Evolutionary conservation across 1,140 invertebrate genomes (phyloP), one percentile per base, ranked within the genome.

Genomic region (Adelges cooleyi): DNA sequence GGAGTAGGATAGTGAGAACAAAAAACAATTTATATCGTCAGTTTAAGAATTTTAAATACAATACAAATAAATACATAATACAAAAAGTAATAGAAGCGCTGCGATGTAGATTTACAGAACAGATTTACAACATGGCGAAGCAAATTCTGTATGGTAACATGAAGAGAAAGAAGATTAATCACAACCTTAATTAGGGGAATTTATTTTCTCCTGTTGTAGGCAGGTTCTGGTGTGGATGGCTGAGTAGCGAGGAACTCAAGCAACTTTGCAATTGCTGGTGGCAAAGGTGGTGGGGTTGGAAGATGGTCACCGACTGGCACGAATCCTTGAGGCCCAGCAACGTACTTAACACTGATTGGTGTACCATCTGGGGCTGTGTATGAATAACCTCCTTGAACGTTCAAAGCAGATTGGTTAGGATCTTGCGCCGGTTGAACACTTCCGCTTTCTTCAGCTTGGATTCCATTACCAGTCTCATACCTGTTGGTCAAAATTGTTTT

Each of bases 281-380:
- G 85, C 25, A 86, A 80, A 8, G 83, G 83, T 0, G 83, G 85
- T 44, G 84, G 84, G 23, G 83, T 84, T 27, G 83, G 82, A 29
- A 84, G 72, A 73, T 84, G 81, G 65, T 78, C 80, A 22, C 82
- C 82, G 70, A 80, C 75, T 49, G 81, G 77, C 36, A 78, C 67
- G 69, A 72, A 72, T 49, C 85, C 85, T 69, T 85, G 85, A 69
- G 87, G 85, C 70, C 89, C 87, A 38, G 87, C 87, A 23, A 83
- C 79, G 73, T 90, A 90, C 2, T 80, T 79, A 13, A 90, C 74
- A 13, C 77, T 75, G 66, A 88, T 84, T 8, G 80, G 79, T 36
- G 82, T 78, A 23, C 87, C 87, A 66, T 89, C 86, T 3, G 86
- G 85, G 17, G 85, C 81, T 1, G 84, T 84, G 74, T 89, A 90